Evolutionary conservation across 2,113 vertebrate genomes (phyloP), one percentile per base, ranked within the genome.

Genomic region (Cercocebus atys): DNA sequence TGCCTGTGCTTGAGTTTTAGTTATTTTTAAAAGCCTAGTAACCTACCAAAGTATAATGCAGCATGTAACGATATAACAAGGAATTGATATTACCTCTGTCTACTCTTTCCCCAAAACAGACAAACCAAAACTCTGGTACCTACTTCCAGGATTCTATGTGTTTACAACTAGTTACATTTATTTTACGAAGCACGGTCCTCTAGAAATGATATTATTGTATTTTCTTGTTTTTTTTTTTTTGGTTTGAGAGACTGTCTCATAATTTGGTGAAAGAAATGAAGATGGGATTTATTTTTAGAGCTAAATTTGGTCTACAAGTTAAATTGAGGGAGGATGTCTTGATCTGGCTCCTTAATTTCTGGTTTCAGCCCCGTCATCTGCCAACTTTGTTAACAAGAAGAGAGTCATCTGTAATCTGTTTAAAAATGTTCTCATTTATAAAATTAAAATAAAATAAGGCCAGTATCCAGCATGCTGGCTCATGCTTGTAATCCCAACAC

Each of bases 271-370:
- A 17, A 70, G 68, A 89, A 94, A 57, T 76, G 55, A 73, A 68
- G 57, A 10, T 55, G 94, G 59, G 68, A 85, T 70, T 85, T 91
- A 85, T 59, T 85, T 27, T 18, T 91, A 70, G 88, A 79, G 50
- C 23, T 86, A 86, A 70, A 59, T 85, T 91, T 86, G 32, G 4
- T 95, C 73, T 80, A 17, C 86, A 86, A 88, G 45, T 94, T 88
- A 93, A 57, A 68, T 50, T 85, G 17, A 40, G 45, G 40, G 88
- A 86, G 32, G 66, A 22, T 79, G 14, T 85, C 81, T 78, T 83
- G 68, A 14, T 57, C 84, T 88, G 68, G 27, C 55, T 82, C 6
- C 52, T 91, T 79, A 57, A 85, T 75, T 78, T 96, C n/a, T 93
- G 59, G 40, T 59, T 89, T 20, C 8, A 35, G 43, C 14, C 79